Evolutionary conservation across 2,888 invertebrate species (phyloP).

Genomic region (Zygogramma bicolorata): DNA sequence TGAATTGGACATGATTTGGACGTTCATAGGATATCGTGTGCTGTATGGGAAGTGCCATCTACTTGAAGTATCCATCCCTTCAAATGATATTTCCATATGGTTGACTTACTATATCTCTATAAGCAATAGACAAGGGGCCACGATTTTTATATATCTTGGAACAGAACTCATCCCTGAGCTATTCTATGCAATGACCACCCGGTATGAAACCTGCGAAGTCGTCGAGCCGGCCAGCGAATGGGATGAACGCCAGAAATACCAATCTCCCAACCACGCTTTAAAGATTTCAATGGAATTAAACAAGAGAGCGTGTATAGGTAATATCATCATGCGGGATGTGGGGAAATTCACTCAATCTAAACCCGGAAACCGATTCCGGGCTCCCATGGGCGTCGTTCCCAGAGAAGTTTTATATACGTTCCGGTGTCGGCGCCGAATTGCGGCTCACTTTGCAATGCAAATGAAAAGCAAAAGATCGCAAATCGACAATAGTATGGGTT

Average conservation of each 20-base stretch:
- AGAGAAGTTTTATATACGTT: conserved; percentile 64
- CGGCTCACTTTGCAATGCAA: conserved; percentile 67
- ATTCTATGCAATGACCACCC: too few species aligned
- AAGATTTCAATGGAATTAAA: conserved; percentile 65
- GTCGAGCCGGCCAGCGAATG: not conserved
- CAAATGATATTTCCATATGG: too few species aligned
- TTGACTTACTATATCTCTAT: too few species aligned
- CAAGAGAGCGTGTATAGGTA: conserved; percentile 63
- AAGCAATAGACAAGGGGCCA: too few species aligned
- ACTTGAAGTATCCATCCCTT: too few species aligned
- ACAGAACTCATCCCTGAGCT: too few species aligned
- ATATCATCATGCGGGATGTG: conserved; percentile 63
- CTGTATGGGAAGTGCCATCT: too few species aligned
- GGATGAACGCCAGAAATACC: conserved; percentile 12
- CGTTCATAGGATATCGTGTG: too few species aligned
- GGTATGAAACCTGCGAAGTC: not conserved
- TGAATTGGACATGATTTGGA: too few species aligned
- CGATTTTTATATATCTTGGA: too few species aligned
- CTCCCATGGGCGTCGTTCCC: conserved; percentile 65
- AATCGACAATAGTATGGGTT: conserved; percentile 66
- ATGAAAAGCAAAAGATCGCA: conserved; percentile 67
- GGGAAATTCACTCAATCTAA: conserved; percentile 67
- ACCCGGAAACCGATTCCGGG: conserved; percentile 67
- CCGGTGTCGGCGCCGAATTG: conserved; percentile 63
- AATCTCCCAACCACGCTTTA: conserved; percentile 50